Percentiles rank a stretch among this genome's conserved stretches.
These are phyloP conservation scores for Cotesia chilonis DNA, from an alignment of 1,140 invertebrate species.

Conservation along the genomic window DNA sequence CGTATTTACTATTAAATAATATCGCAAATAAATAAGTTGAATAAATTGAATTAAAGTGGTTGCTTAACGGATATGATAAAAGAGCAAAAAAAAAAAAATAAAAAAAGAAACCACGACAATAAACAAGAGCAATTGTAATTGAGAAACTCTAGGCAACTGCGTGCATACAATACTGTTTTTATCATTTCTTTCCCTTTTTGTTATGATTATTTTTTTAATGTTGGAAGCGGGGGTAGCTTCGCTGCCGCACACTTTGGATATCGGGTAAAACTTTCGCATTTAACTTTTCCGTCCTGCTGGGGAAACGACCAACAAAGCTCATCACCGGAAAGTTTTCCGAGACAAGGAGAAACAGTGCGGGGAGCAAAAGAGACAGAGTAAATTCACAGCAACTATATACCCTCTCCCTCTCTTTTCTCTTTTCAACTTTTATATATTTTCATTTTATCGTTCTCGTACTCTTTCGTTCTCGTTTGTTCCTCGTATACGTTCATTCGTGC, in stretches of 20 bases:
- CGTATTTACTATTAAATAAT: too few relatives aligned
- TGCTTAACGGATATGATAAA: not conserved
- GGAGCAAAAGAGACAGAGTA: constrained; percentile 33
- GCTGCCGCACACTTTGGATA: constrained; percentile 51
- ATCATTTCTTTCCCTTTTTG: constrained; percentile 22
- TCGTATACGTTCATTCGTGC: too few relatives aligned
- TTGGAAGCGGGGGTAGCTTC: constrained; percentile 25
- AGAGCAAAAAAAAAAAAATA: not conserved
- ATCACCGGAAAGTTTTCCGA: constrained; percentile 62
- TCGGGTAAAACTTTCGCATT: constrained; percentile 65
- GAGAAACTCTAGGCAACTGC: constrained; percentile 18
- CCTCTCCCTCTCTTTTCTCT: constrained; percentile 27
- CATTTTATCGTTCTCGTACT: too few relatives aligned
- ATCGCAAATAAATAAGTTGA: not conserved
- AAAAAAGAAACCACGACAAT: constrained; percentile 10
- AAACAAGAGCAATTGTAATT: constrained; percentile 20
- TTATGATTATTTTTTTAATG: constrained; percentile 32
- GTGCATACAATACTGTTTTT: constrained; percentile 10
- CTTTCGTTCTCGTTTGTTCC: too few relatives aligned
- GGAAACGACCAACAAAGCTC: constrained; percentile 65
- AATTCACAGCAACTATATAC: constrained; percentile 34
- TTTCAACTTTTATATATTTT: not conserved
- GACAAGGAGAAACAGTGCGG: constrained; percentile 54
- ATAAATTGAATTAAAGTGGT: not conserved
- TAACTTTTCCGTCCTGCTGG: constrained; percentile 62